Evolutionary conservation across 2,797 vertebrate species (phyloP), one percentile per base, ranked within the genome.

Genomic region (Anguilla obscura): DNA sequence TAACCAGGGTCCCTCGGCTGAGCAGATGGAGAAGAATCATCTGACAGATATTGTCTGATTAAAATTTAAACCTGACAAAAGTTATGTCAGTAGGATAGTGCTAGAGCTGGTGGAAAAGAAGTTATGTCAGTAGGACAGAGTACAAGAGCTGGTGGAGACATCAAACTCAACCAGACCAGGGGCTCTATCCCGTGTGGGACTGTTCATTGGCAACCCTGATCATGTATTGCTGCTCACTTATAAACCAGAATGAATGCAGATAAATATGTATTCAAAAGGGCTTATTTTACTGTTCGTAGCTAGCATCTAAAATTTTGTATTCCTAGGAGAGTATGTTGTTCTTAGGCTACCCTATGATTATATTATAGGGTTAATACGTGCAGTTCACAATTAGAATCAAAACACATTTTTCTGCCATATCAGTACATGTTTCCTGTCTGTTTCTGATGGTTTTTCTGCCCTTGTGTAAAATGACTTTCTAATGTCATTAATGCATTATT

Each of bases 401-500:
- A 74, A 21, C 21, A 82, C 12, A 74, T 50, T 14, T 40, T 48
- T 4, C 9, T 82, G 16, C 18, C 9, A 45, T 82, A 45, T 82
- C 14, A 33, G 40, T 79, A 36, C 74, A 9, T 27, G 1, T 27
- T 21, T 48, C 79, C 18, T 45, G 18, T 40, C 30, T 80, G 76
- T 1, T 33, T 12, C 54, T 60, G 60, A 27, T 74, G 24, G 7
- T 52, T 33, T 71, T 74, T 33, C 27, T 40, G 36, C 21, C 18
- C 74, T 82, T 54, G 76, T 82, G 24, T 56, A 14, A 45, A 52
- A 2, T 86, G 48, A 16, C 21, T n/a, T 74, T 30, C 48, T 54
- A 16, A 85, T 88, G 48, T 48, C 54, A 50, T 85, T 88, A 18
- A 85, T 85, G 52, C 50, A 84, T 58, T 54, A 48, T 82, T 84